phyloP scores from a whole-genome alignment of 2,113 vertebrate genomes.

The Hippocampus guttulatus region DNA sequence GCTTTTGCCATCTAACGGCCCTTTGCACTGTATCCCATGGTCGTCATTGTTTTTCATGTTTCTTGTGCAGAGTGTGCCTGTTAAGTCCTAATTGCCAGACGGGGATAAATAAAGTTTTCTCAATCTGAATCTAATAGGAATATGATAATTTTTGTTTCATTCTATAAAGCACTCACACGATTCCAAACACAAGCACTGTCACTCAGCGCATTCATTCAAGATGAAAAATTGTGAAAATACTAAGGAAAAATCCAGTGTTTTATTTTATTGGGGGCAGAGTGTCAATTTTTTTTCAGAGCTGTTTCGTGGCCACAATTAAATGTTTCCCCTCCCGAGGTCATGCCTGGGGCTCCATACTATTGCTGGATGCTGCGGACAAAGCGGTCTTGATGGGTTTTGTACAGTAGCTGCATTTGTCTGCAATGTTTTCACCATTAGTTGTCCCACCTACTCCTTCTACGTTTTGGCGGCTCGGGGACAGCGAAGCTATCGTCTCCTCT shows the following conservation, averaged over 20 bases:
- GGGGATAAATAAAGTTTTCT: too few relatives aligned
- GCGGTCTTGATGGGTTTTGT: slow-evolving; percentile 50
- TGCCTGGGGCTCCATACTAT: slow-evolving; percentile 8
- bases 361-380: slow-evolving; percentile 25
- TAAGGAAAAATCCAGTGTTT: background rate
- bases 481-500: slow-evolving; percentile 85
- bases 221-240: background rate
- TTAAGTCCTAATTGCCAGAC: too few relatives aligned
- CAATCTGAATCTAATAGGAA: background rate
- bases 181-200: background rate
- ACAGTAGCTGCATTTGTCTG: slow-evolving; percentile 41
- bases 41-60: too few relatives aligned
- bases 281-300: background rate
- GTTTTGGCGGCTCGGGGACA: slow-evolving; percentile 89
- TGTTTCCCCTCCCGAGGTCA: background rate
- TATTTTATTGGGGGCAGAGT: background rate
- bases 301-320: background rate
- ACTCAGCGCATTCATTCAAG: background rate
- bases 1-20: too few relatives aligned
- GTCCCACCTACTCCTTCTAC: slow-evolving; percentile 98
- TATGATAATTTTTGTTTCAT: background rate
- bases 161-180: background rate
- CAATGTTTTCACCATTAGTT: slow-evolving; percentile 74
- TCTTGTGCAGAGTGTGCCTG: too few relatives aligned
- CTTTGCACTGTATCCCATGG: too few relatives aligned